Conservation (phyloP, 2,113 vertebrate genomes). For the Rhipidura dahli region DNA sequence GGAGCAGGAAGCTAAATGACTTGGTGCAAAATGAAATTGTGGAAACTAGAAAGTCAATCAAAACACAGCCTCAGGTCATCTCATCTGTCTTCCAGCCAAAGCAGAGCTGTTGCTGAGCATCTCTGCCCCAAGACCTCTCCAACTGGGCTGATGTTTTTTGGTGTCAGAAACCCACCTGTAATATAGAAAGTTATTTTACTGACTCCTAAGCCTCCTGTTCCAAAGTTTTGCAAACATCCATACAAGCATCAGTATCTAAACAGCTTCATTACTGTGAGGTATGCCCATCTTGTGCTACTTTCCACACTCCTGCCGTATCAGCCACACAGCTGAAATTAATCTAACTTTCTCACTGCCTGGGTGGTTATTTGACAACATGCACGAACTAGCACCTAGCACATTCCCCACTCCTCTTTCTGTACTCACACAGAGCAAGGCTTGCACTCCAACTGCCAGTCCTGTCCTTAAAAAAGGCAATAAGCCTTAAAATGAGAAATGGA, state of each 20-base stretch:
- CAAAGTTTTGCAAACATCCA: background rate
- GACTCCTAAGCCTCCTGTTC: background rate
- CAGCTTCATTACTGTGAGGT: background rate
- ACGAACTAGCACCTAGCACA: fast-evolving
- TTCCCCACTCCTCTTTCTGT: background rate
- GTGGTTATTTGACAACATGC: background rate
- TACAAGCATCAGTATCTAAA: background rate
- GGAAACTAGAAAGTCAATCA: background rate
- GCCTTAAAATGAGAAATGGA: background rate
- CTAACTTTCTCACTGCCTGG: background rate
- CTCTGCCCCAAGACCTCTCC: background rate
- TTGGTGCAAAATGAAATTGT: constrained; percentile 34
- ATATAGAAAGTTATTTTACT: background rate
- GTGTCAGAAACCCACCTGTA: background rate
- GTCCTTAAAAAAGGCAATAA: background rate
- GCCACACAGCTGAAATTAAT: fast-evolving
- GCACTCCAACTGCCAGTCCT: background rate
- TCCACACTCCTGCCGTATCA: background rate
- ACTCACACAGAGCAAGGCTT: background rate
- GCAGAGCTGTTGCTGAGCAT: background rate
- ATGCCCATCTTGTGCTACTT: background rate
- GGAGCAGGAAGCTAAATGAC: background rate
- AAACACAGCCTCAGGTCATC: background rate
- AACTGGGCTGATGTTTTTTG: background rate
- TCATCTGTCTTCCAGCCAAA: background rate